A percentile compares a stretch with the other conserved stretches of the same genome.
Evolutionary conservation across 2,113 vertebrate species (phyloP).

Genomic region (Amphilophus citrinellus): DNA sequence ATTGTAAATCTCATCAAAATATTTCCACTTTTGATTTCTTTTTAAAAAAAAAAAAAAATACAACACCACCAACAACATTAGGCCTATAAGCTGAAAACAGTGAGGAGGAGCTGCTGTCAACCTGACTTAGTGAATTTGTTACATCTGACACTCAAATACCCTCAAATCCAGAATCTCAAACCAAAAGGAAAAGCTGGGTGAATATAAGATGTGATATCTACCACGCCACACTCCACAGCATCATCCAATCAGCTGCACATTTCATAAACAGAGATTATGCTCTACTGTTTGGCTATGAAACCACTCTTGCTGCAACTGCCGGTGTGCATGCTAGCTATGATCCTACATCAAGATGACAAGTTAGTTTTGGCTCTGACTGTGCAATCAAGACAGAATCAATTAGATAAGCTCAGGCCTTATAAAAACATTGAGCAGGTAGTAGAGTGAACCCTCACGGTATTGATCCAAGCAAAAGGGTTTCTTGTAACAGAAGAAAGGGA

Average conservation of each 20-base stretch:
- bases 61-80: neutral
- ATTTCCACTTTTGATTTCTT: neutral
- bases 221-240: neutral
- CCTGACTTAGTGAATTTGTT: neutral
- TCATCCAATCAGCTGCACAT: neutral
- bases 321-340: neutral
- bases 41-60: neutral
- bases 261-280: constrained; percentile 14
- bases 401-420: constrained; percentile 22
- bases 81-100: neutral
- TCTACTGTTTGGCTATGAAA: neutral
- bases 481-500: neutral
- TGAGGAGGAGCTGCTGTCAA: neutral
- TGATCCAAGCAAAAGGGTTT: constrained; percentile 45
- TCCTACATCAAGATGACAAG: constrained; percentile 29
- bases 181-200: neutral
- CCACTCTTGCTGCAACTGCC: neutral
- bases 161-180: constrained; percentile 7
- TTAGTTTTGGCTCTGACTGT: constrained; percentile 10
- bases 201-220: neutral
- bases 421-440: constrained; percentile 8
- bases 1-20: neutral
- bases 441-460: constrained; percentile 29
- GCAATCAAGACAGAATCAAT: constrained; percentile 31
- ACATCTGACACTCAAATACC: constrained; percentile 49